Evolutionary conservation across 2,888 invertebrate genomes (phyloP), one percentile per base, ranked within the genome.

Genomic region (Aromia moschata): DNA sequence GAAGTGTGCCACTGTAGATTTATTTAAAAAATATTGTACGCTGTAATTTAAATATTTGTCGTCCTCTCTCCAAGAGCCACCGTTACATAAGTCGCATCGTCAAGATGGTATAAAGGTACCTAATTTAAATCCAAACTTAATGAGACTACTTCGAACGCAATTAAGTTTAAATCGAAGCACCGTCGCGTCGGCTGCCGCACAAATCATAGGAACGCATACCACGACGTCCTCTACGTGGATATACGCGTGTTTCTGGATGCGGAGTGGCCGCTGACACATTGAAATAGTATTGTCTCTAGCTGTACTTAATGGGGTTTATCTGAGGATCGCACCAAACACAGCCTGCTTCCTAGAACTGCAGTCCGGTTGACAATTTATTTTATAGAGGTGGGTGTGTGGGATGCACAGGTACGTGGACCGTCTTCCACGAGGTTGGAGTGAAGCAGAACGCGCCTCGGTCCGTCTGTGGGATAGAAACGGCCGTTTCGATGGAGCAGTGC

Each of bases 241-340:
- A 52, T 31, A 41, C 41, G 37, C 31, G 40, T 31, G 41, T 52
- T 52, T 44, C 54, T 58, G 59, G 58, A 58, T 47, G 60, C 60
- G 63, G 58, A 70, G 70, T 69, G 72, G 69, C 68, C 73, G 75
- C 72, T 79, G 80, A 80, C 81, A 81, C 79, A 74, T 80, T 81
- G 78, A 81, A 81, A 80, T 80, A 81, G 81, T 81, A 80, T 80
- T 80, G 80, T 80, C 80, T 80, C 78, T 79, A 78, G 78, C 75
- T 77, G 79, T 80, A 80, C 77, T 79, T 80, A 81, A 80, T 80
- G 80, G 79, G 77, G 79, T 79, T 81, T 81, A 81, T 81, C 81
- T 77, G 71, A 66, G 74, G 73, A 79, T 79, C 79, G 74, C 78
- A 56, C 74, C 74, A 72, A 76, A 76, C 74, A 73, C 73, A 70